phyloP scores from a whole-genome alignment of 2,797 vertebrate genomes.

The Staurois parvus region DNA sequence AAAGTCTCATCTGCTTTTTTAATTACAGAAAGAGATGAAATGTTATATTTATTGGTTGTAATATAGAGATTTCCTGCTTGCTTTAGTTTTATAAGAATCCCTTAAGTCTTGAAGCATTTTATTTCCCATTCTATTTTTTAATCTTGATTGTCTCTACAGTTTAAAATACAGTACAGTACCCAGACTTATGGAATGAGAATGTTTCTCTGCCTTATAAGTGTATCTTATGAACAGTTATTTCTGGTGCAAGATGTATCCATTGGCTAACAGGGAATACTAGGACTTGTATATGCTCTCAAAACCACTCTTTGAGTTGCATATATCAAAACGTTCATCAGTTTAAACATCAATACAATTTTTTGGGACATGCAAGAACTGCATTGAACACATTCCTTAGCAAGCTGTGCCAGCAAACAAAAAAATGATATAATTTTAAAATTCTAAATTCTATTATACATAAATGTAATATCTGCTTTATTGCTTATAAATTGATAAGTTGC shows the following conservation, averaged over 20 bases:
- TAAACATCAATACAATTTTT: no score
- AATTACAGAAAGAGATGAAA: slow-evolving; percentile 39
- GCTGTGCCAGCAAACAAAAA: no score
- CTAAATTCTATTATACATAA: no score
- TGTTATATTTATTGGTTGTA: slow-evolving; percentile 49
- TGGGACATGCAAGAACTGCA: no score
- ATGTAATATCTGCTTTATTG: no score
- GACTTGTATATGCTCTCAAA: no score
- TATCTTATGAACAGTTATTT: background rate
- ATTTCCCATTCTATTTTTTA: slow-evolving; percentile 39
- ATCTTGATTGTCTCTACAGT: slow-evolving; percentile 5
- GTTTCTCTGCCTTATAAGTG: background rate
- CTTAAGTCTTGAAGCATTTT: slow-evolving; percentile 25
- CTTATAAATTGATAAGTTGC: no score
- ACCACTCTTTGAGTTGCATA: no score
- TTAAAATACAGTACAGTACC: background rate
- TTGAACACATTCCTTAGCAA: no score
- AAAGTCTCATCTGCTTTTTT: slow-evolving; percentile 27
- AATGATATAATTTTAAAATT: no score
- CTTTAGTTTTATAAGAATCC: slow-evolving; percentile 29
- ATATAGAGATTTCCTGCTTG: slow-evolving; percentile 34
- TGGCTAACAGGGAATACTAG: background rate
- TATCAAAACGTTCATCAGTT: no score
- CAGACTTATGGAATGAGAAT: background rate
- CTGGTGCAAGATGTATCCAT: background rate